Evolutionary conservation across 37 sponge, comb jelly and placozoan genomes (phyloP).

Genomic region (Aplysina aerophoba): DNA sequence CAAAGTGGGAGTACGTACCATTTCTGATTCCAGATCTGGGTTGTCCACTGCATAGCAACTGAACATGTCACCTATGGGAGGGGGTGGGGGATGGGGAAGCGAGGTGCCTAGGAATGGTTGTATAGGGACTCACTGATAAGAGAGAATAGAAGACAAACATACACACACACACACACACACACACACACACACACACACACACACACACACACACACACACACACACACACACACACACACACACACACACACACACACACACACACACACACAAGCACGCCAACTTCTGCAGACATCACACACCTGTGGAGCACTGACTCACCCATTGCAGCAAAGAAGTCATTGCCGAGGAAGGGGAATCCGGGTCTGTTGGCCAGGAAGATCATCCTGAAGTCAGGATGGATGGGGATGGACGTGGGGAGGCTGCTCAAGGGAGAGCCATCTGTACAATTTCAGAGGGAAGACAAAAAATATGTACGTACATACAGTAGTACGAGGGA

Average conservation of each 20-base stretch:
- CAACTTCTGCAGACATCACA: too few species aligned
- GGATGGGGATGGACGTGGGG: slow-evolving; percentile 54
- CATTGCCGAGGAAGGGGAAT: slow-evolving; percentile 96
- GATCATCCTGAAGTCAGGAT: slow-evolving; percentile 90
- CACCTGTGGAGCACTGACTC: too few species aligned
- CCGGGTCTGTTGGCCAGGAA: slow-evolving; percentile 95
- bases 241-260: too few species aligned
- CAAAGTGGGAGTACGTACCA: slow-evolving; percentile 66
- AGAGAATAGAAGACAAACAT: background rate
- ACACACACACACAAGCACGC: too few species aligned
- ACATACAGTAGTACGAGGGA: background rate
- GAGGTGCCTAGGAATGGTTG: background rate
- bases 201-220: too few species aligned
- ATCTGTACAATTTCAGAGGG: background rate
- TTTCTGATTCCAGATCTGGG: slow-evolving; percentile 86
- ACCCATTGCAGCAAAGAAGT: slow-evolving; percentile 92
- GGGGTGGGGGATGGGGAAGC: background rate
- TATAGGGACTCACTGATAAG: background rate
- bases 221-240: too few species aligned
- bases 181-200: too few species aligned
- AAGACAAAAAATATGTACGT: background rate
- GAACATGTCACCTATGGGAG: slow-evolving; percentile 78
- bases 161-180: too few species aligned
- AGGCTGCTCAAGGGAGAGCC: background rate
- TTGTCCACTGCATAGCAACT: slow-evolving; percentile 94